Base-by-base conservation (phyloP, 2,888 invertebrate species). In the Reticulitermes lucifugus region DNA sequence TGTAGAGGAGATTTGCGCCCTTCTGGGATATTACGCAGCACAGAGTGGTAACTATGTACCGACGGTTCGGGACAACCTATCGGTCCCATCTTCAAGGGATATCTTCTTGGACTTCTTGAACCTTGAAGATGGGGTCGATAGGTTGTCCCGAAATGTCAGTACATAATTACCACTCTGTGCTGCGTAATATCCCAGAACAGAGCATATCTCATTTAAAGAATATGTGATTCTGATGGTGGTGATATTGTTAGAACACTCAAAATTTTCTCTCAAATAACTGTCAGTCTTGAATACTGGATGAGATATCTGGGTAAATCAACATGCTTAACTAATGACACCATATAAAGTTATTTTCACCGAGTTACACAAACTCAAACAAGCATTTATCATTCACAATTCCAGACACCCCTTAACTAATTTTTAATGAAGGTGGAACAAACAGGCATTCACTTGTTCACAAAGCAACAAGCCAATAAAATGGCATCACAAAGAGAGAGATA, bases 401-500 rank as follows among this genome's bases (percentile, higher is more conserved):
- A 41, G 41, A 41, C 73, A 73, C 46, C 46, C 77, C 46, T 43
- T 43, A 77, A 77, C 77, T 77, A 77, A 46, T 51, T n/a, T n/a
- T 35, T 77, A 77, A 77, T 43, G 77, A 65, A n/a, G 65, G 6
- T n/a, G 65, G 65, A 77, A 77, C 46, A 43, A 75, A 41, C 10
- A 75, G 43, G 51, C 77, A 77, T 46, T 77, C 77, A 73, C 10
- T 55, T 29, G 73, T 25, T 77, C 77, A 77, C 77, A 77, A 22
- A 6, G 46, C 77, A 77, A 77, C 41, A 43, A 35, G 77, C 77
- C 77, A 77, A 77, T 77, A 77, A 77, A 77, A 77, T 46, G 77
- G 77, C 77, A 77, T 77, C 77, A 77, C 77, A 77, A 51, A 77
- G 25, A 51, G 25, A 51, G 43, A 46, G 46, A 77, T 46, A 77